These are phyloP conservation scores for Beroe ovata DNA, from an alignment of 37 sponge, comb jelly and placozoan species.

Conservation along the genomic window DNA sequence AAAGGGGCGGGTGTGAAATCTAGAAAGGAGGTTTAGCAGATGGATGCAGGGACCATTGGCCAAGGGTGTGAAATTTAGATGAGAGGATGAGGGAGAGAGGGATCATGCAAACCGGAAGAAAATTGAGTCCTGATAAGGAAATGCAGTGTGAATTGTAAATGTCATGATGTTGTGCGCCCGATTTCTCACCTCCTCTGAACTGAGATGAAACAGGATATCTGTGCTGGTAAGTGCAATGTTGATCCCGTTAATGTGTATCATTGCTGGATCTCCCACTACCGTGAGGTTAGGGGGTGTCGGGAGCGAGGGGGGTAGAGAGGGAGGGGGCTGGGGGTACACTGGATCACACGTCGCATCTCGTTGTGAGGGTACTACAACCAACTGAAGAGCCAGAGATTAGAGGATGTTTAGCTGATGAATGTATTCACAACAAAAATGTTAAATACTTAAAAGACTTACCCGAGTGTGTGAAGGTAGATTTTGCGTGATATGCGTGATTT, in stretches of 20 bases:
- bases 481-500: conserved; percentile 31
- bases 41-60: too few species aligned
- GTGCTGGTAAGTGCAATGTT: conserved; percentile 15
- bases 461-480: not conserved
- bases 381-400: conserved; percentile 1
- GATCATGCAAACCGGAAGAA: too few species aligned
- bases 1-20: too few species aligned
- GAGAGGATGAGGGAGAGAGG: too few species aligned
- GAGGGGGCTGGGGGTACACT: conserved; percentile 60
- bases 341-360: conserved; percentile 37
- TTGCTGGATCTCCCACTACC: not conserved
- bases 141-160: too few species aligned
- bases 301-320: not conserved
- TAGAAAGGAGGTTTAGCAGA: too few species aligned
- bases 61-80: too few species aligned
- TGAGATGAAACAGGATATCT: conserved; percentile 65
- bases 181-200: conserved; percentile 48
- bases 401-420: not conserved
- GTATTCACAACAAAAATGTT: not conserved
- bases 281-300: not conserved
- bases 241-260: not conserved
- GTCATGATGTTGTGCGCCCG: too few species aligned
- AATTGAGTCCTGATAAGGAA: too few species aligned
- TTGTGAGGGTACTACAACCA: conserved; percentile 48
- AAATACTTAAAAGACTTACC: not conserved